Evolutionary conservation across 2,888 invertebrate species (phyloP).

Genomic region (Drosophila subquinaria): DNA sequence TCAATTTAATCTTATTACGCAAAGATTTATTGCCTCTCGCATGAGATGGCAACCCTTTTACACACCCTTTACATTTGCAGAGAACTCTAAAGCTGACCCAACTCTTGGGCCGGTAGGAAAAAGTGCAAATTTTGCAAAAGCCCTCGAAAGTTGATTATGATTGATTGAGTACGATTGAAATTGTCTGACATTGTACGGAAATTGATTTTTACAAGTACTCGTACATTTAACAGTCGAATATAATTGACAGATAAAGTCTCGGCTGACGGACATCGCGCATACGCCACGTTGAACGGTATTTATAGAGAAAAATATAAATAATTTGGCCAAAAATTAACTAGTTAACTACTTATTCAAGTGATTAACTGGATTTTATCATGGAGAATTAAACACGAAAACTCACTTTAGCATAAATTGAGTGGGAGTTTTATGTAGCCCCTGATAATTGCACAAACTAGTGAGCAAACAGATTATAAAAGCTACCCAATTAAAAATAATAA

Average conservation of each 20-base stretch:
- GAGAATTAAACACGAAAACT: not conserved
- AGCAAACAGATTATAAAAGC: conserved; percentile 35
- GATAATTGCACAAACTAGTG: conserved; percentile 35
- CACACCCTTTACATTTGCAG: conserved; percentile 5
- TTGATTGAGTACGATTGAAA: conserved; percentile 70
- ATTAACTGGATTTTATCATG: conserved; percentile 30
- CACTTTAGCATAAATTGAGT: conserved; percentile 12
- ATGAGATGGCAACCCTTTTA: conserved; percentile 63
- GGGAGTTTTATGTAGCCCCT: conserved; percentile 41
- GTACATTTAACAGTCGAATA: conserved; percentile 57
- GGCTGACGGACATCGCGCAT: conserved; percentile 42
- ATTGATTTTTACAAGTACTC: conserved; percentile 65
- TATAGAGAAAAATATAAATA: conserved; percentile 37
- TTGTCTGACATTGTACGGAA: conserved; percentile 51
- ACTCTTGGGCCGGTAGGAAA: conserved; percentile 19
- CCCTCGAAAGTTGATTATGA: conserved; percentile 70
- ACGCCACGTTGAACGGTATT: conserved; percentile 38
- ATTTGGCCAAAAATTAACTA: conserved; percentile 20
- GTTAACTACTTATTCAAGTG: conserved; percentile 26
- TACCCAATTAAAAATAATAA: conserved; percentile 62
- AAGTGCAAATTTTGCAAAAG: conserved; percentile 54
- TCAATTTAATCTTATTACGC: conserved; percentile 73
- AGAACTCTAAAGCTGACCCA: conserved; percentile 42
- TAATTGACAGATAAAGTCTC: conserved; percentile 10
- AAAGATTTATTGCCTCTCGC: conserved; percentile 71